phyloP scores from a whole-genome alignment of 2,113 vertebrate species.

The Uropsilus gracilis region DNA sequence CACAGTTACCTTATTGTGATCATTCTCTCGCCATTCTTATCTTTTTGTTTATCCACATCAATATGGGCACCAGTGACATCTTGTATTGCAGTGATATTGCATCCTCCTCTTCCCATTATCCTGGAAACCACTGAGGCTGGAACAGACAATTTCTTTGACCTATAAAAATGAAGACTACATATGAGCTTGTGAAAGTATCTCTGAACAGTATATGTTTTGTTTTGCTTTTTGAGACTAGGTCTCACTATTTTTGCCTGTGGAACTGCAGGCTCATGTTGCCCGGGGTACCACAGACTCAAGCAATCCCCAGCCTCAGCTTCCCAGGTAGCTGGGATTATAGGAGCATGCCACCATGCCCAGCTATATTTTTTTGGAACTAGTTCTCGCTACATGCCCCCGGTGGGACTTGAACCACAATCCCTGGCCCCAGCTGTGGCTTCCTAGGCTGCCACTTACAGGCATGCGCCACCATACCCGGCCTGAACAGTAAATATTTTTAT shows the following conservation, averaged over 20 bases:
- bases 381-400: no score
- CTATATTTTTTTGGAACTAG: no score
- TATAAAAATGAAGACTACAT: conserved; percentile 82
- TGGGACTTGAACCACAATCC: no score
- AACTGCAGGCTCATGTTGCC: no score
- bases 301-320: no score
- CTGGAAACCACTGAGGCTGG: conserved; percentile 98
- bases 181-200: conserved; percentile 53
- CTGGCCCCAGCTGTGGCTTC: no score
- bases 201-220: not conserved
- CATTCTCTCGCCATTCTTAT: conserved; percentile 99
- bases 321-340: no score
- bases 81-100: conserved; percentile 99
- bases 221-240: not conserved
- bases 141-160: conserved; percentile 99
- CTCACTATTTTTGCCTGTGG: no score
- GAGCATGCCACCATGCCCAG: no score
- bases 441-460: no score
- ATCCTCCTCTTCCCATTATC: conserved; percentile 99
- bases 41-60: conserved; percentile 99
- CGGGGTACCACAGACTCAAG: no score
- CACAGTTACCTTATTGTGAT: conserved; percentile 96
- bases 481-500: conserved; percentile 4
- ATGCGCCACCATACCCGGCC: no score
- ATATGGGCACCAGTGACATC: conserved; percentile 99